Conservation (phyloP, 2,797 vertebrate genomes). For the Threskiornis aethiopicus region DNA sequence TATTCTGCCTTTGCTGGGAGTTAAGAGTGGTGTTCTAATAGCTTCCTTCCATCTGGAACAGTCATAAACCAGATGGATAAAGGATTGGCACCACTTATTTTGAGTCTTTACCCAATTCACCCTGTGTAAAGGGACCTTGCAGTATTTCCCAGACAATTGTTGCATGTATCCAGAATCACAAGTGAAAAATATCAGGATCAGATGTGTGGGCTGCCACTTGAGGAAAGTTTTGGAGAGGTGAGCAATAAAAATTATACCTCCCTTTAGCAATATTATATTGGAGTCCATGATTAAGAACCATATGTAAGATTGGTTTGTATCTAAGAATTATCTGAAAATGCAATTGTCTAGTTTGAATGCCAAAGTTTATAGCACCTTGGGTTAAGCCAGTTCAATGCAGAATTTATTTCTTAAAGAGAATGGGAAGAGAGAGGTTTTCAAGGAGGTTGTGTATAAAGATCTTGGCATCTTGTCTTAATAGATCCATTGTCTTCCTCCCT, state of each 20-base stretch:
- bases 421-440: background rate
- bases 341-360: background rate
- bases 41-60: slow-evolving; percentile 63
- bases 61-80: slow-evolving; percentile 68
- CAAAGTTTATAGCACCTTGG: background rate
- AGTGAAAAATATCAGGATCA: slow-evolving; percentile 8
- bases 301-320: background rate
- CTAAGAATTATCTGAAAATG: background rate
- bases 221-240: background rate
- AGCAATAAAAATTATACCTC: background rate
- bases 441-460: background rate
- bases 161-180: slow-evolving; percentile 13
- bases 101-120: slow-evolving; percentile 50
- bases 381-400: background rate
- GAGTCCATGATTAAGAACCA: background rate
- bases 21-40: slow-evolving; percentile 63
- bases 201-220: background rate
- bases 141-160: slow-evolving; percentile 49
- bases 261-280: background rate
- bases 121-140: slow-evolving; percentile 34
- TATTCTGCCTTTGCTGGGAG: slow-evolving; percentile 35
- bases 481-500: background rate
- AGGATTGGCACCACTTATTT: slow-evolving; percentile 57
- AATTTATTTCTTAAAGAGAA: background rate
- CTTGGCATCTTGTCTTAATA: background rate